Conservation (phyloP, 2,888 invertebrate genomes). For the Cosmorhoe ocellata region DNA sequence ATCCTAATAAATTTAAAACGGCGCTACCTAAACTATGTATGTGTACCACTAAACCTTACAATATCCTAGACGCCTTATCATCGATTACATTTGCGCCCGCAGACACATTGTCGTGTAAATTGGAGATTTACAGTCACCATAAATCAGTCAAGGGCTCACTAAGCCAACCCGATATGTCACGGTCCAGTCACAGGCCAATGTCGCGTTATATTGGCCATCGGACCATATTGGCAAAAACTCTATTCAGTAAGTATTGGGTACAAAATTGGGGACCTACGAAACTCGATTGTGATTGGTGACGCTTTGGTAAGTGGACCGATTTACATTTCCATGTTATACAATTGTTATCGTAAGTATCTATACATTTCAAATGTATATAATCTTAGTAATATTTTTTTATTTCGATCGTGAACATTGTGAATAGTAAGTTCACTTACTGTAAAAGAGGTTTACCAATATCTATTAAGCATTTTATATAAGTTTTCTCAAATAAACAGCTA, state of each 20-base stretch:
- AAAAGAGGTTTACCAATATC: too few species aligned
- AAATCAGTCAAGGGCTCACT: slow-evolving; percentile 75
- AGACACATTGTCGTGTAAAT: slow-evolving; percentile 70
- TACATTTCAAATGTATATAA: too few species aligned
- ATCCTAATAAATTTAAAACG: too few species aligned
- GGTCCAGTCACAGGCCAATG: slow-evolving; percentile 51
- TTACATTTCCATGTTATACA: neutral
- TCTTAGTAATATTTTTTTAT: too few species aligned
- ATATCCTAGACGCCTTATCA: slow-evolving; percentile 44
- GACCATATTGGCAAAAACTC: slow-evolving; percentile 16
- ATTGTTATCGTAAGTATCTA: neutral
- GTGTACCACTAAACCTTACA: slow-evolving; percentile 20
- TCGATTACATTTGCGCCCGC: slow-evolving; percentile 54
- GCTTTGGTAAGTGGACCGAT: slow-evolving; percentile 1
- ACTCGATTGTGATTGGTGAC: neutral
- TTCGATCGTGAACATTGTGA: too few species aligned
- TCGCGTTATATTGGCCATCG: slow-evolving; percentile 35
- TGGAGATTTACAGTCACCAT: slow-evolving; percentile 76
- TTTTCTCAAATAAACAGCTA: too few species aligned
- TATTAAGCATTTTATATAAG: too few species aligned
- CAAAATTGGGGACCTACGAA: neutral
- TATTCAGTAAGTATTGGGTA: slow-evolving; percentile 12
- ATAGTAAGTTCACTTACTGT: too few species aligned
- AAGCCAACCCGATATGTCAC: slow-evolving; percentile 75
- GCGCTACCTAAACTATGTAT: slow-evolving; percentile 15